These are phyloP conservation scores for Elysia crispata DNA, from an alignment of 2,888 invertebrate species.

Conservation along the genomic window DNA sequence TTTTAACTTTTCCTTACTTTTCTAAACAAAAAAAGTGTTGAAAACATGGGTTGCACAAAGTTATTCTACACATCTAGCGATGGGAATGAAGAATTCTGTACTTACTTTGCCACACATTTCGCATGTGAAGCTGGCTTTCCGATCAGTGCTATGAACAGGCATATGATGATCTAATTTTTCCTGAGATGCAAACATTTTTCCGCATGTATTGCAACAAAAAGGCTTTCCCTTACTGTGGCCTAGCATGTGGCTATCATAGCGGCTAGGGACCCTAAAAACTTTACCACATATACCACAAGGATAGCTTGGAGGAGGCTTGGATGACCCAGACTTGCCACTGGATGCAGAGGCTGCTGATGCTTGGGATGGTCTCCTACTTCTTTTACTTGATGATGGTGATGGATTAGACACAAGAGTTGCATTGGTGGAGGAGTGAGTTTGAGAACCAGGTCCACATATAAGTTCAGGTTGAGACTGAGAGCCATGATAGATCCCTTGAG, in stretches of 20 bases:
- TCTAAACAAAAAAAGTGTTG: no score
- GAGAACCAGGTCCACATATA: neutral
- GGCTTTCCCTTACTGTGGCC: slow-evolving; percentile 54
- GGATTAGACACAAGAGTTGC: neutral
- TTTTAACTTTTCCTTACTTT: no score
- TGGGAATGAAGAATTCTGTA: no score
- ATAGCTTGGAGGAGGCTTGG: slow-evolving; percentile 46
- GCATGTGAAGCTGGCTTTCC: slow-evolving; percentile 50
- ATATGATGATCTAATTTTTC: slow-evolving; percentile 51
- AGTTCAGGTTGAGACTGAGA: slow-evolving; percentile 12
- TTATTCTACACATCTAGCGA: no score
- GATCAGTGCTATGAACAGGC: slow-evolving; percentile 51
- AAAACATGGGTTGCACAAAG: no score
- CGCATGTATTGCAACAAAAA: slow-evolving; percentile 53
- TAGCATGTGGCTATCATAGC: slow-evolving; percentile 54
- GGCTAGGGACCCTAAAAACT: slow-evolving; percentile 53
- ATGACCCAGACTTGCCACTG: slow-evolving; percentile 23
- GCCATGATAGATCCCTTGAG: slow-evolving; percentile 43
- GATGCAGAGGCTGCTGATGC: slow-evolving; percentile 14
- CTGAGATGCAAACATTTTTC: slow-evolving; percentile 54
- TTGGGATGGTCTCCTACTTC: slow-evolving; percentile 36
- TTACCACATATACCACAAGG: slow-evolving; percentile 53
- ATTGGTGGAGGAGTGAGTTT: neutral
- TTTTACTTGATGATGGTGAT: slow-evolving; percentile 23
- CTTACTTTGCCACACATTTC: slow-evolving; percentile 49